Evolutionary conservation across 2,888 invertebrate species (phyloP).

Genomic region (Acanthopleura granulata): DNA sequence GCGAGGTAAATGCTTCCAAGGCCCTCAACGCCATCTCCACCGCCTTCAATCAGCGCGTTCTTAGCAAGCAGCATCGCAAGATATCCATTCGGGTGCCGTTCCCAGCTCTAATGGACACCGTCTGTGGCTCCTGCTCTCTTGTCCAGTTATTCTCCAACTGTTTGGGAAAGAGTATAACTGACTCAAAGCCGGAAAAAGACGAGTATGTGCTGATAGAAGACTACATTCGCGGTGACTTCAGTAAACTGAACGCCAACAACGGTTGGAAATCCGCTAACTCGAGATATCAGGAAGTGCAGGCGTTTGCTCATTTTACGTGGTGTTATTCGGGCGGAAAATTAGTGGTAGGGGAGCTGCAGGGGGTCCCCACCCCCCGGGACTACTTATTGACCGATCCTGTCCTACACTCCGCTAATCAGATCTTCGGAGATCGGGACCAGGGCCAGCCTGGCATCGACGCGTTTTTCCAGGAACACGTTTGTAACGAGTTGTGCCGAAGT

Average conservation of each 20-base stretch:
- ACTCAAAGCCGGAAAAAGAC: background rate
- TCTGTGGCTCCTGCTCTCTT: background rate
- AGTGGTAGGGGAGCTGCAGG: background rate
- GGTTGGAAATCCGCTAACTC: background rate
- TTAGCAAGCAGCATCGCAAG: background rate
- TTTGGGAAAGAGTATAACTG: background rate
- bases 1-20: background rate
- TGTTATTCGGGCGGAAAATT: slow-evolving; percentile 2
- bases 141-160: background rate
- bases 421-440: background rate
- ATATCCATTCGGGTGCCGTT: background rate
- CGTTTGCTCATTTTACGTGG: slow-evolving; percentile 16
- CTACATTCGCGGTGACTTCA: slow-evolving; percentile 16
- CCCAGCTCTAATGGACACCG: background rate
- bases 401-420: background rate
- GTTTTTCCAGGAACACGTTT: slow-evolving; percentile 3
- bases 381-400: background rate
- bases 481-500: slow-evolving; percentile 5
- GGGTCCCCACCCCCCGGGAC: background rate
- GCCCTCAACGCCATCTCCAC: background rate
- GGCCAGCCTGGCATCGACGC: background rate
- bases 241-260: slow-evolving; percentile 3
- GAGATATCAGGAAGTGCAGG: background rate
- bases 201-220: slow-evolving; percentile 12
- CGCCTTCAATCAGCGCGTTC: background rate